Percentiles rank a stretch among this genome's conserved stretches.
These are phyloP conservation scores for Notamacropus eugenii DNA, from an alignment of 2,797 vertebrate species.

Conservation along the genomic window DNA sequence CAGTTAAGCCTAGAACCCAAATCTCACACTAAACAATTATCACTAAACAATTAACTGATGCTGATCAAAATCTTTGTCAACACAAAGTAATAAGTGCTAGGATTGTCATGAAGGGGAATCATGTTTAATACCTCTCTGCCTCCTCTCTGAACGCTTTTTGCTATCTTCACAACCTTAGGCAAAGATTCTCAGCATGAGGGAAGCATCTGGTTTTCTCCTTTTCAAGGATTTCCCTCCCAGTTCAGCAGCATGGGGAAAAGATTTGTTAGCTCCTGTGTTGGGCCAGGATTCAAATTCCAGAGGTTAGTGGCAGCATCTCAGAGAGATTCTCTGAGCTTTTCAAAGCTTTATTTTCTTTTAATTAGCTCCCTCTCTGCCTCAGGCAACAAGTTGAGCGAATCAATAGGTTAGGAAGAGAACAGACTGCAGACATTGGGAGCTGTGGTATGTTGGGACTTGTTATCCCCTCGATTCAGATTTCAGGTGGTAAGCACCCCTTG, in stretches of 20 bases:
- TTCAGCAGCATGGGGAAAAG: constrained; percentile 30
- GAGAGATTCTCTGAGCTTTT: constrained; percentile 68
- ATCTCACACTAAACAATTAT: not conserved
- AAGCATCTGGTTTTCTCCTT: not conserved
- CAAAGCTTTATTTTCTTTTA: constrained; percentile 76
- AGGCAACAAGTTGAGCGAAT: constrained; percentile 69
- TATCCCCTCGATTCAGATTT: constrained; percentile 60
- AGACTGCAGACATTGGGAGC: constrained; percentile 52
- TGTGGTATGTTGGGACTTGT: constrained; percentile 63
- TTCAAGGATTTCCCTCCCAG: constrained; percentile 35
- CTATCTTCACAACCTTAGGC: constrained; percentile 37
- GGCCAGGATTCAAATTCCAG: constrained; percentile 71
- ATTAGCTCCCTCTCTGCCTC: constrained; percentile 71
- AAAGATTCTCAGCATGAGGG: constrained; percentile 3
- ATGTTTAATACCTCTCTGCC: not conserved
- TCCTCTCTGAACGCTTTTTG: not conserved
- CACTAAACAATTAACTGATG: constrained; percentile 10
- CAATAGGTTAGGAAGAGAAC: constrained; percentile 67
- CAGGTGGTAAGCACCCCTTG: constrained; percentile 53
- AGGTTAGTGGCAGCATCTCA: constrained; percentile 71
- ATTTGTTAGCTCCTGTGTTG: constrained; percentile 52
- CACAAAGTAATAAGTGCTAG: not conserved
- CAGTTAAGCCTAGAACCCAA: not conserved
- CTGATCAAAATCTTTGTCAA: constrained; percentile 42
- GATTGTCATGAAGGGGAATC: not conserved